These are phyloP conservation scores for Gastracanthus pulcherrimus DNA, from an alignment of 2,888 invertebrate species.

Conservation along the genomic window DNA sequence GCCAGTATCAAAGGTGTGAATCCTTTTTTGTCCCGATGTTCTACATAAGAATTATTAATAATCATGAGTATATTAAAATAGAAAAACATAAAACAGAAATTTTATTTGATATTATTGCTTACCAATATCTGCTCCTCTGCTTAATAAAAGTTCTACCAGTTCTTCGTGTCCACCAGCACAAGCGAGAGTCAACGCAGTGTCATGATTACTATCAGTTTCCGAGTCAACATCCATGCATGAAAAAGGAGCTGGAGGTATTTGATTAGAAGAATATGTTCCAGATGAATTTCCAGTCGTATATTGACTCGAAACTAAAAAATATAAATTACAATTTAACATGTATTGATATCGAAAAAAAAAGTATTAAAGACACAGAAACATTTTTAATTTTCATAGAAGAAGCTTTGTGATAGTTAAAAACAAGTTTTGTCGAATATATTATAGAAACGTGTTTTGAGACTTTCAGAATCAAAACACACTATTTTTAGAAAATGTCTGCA, in stretches of 20 bases:
- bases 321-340: not conserved
- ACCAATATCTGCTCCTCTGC: conserved; percentile 94
- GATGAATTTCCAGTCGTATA: conserved; percentile 68
- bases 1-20: conserved; percentile 98
- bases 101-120: conserved; percentile 48
- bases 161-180: conserved; percentile 98
- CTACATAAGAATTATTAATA: conserved; percentile 73
- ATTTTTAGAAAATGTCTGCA: too few species aligned
- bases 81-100: not conserved
- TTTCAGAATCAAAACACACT: too few species aligned
- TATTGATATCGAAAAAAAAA: not conserved
- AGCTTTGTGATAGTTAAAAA: too few species aligned
- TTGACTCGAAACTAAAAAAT: conserved; percentile 56
- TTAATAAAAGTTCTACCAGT: conserved; percentile 93
- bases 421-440: too few species aligned
- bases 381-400: too few species aligned
- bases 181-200: conserved; percentile 97
- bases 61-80: not conserved
- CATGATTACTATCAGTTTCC: conserved; percentile 98
- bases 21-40: conserved; percentile 99
- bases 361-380: too few species aligned
- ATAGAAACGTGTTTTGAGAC: too few species aligned
- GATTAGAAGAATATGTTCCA: conserved; percentile 67
- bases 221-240: conserved; percentile 96
- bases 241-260: conserved; percentile 80